Base-by-base conservation (phyloP, 2,797 vertebrate genomes). In the Tragopan temminckii region DNA sequence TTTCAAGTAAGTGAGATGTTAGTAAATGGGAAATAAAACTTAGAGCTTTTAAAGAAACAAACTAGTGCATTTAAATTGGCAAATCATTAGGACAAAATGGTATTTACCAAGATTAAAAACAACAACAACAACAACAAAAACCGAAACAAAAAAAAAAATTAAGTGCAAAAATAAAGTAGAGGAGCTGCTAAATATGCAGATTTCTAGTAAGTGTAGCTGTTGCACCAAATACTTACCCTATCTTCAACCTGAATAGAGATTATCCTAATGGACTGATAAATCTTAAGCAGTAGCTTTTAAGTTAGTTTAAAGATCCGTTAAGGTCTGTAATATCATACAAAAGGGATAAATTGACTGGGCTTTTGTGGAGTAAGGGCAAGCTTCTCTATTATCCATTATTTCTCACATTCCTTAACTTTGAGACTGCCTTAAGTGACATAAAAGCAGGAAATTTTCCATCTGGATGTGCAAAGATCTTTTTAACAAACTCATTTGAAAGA, bases 381-480 rank as follows among this genome's bases (percentile, higher is more conserved):
- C 4, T 36, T 58, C 74, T 80, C 25, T 35, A 72, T 20, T n/a
- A 42, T 31, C 25, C 61, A 40, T 40, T 62, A 62, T 7, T 59
- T 69, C 9, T 5, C 18, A 10, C 13, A 29, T 19, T 42, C 31
- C 71, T 46, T 46, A 81, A 79, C 13, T 52, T 68, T 29, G 36
- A 40, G 50, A 35, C 29, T 13, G 21, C 5, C 14, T 7, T 14
- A 36, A 82, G 43, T 17, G 31, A 4, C 21, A 45, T 7, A 33
- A 58, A 36, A 68, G 35, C 24, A 21, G 11, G 3, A 5, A 23
- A 35, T 18, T 59, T 57, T 42, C 17, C 15, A 62, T 46, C 84
- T 50, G 11, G 19, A 38, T 27, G 43, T 90, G 17, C 14, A 55
- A 88, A 68, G 31, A 78, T 24, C 21, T 86, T 88, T 89, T 62